Base-by-base conservation (phyloP, 2,113 vertebrate genomes). In the Mesoclemmys tuberculata region DNA sequence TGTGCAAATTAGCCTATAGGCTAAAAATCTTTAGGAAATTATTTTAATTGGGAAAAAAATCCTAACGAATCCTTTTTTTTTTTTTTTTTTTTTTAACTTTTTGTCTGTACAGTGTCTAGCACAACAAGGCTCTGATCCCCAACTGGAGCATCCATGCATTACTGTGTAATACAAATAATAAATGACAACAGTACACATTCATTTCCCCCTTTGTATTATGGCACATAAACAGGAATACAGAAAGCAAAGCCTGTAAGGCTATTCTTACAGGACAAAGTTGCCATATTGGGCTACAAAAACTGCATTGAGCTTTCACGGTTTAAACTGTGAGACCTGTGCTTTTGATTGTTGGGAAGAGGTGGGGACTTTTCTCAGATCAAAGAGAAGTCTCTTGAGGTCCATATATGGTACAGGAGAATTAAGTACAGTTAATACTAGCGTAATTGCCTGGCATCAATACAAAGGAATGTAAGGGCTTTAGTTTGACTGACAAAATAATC, bases 361-460 rank as follows among this genome's bases (percentile, higher is more conserved):
- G 16, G 49, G 22, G 89, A 87, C 61, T 93, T 92, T 89, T 81
- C 94, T n/a, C 27, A 85, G 41, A 95, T 85, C 90, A 92, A 97
- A 96, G 52, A 11, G 31, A 90, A 93, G 88, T 92, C 92, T 93
- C 79, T 83, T 3, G 26, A 79, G 82, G 83, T 87, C 80, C 79
- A 52, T 26, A 91, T 0, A 1, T 56, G 92, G 48, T 38, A 84
- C 24, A 84, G 80, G 80, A 94, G 93, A 93, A 95, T 51, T 90
- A 94, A 93, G 71, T 84, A 31, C 82, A 89, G 35, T 41, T 84
- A 80, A 84, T 52, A n/a, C 29, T 74, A 92, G 24, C 26, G 24
- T 27, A 77, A 77, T 46, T 77, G 41, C 24, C 21, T 44, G 74
- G 85, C 52, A 82, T 21, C 48, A 84, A 35, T 74, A 82, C 18